Evolutionary conservation across 1,140 invertebrate species (phyloP).

Genomic region (Lordiphosa clarofinis): DNA sequence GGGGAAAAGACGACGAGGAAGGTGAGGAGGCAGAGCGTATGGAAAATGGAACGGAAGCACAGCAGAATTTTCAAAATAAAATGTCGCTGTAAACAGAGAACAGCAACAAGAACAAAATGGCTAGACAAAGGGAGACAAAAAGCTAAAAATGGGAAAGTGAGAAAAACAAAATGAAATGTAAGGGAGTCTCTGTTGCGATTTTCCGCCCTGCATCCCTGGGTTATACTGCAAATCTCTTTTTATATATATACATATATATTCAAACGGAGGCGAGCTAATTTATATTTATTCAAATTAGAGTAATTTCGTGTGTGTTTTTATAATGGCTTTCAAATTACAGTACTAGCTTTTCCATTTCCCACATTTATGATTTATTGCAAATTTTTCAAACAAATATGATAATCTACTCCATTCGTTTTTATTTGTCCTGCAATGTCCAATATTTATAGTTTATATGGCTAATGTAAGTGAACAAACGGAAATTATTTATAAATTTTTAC

Average conservation of each 20-base stretch:
- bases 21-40: not conserved
- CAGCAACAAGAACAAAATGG: constrained; percentile 25
- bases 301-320: too few relatives aligned
- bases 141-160: constrained; percentile 8
- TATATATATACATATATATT: too few relatives aligned
- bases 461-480: not conserved
- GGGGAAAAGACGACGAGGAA: not conserved
- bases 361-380: constrained; percentile 45
- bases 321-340: constrained; percentile 1
- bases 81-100: constrained; percentile 61
- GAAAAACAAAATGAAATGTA: constrained; percentile 22
- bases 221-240: too few relatives aligned
- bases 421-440: constrained; percentile 12
- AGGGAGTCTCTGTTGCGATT: too few relatives aligned
- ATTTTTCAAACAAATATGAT: constrained; percentile 46
- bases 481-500: not conserved
- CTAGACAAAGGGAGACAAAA: constrained; percentile 12
- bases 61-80: constrained; percentile 61
- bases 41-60: constrained; percentile 47
- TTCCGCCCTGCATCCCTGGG: too few relatives aligned
- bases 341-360: not conserved
- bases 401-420: constrained; percentile 46
- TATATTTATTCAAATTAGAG: too few relatives aligned
- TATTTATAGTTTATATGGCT: not conserved
- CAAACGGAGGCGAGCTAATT: too few relatives aligned